Conservation (phyloP, 2,888 invertebrate species). For the Netelia melanura region DNA sequence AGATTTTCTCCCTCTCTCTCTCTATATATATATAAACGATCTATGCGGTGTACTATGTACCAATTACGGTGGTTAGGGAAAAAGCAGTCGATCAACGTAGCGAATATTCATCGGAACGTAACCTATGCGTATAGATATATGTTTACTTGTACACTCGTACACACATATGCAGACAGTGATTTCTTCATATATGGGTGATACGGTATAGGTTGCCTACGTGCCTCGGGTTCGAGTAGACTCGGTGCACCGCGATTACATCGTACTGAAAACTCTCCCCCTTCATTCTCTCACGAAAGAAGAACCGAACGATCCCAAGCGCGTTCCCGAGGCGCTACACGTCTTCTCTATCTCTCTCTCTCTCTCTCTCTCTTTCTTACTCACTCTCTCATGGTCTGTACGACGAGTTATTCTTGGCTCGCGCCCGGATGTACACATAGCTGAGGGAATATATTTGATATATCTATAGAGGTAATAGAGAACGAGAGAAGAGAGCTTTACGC, state of each 20-base stretch:
- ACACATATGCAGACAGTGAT: slow-evolving; percentile 14
- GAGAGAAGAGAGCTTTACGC: neutral
- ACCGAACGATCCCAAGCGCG: slow-evolving; percentile 70
- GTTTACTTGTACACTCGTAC: too few species aligned
- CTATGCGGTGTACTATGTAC: slow-evolving; percentile 1
- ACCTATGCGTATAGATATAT: slow-evolving; percentile 11
- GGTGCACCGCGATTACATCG: slow-evolving; percentile 56
- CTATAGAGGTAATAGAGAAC: neutral
- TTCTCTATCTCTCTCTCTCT: neutral
- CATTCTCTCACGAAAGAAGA: slow-evolving; percentile 73
- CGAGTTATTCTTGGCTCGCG: slow-evolving; percentile 75
- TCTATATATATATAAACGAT: neutral
- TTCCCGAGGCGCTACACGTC: slow-evolving; percentile 57
- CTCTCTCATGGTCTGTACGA: slow-evolving; percentile 35
- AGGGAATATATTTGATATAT: slow-evolving; percentile 8
- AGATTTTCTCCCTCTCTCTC: neutral
- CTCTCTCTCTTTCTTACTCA: neutral
- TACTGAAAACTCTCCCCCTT: slow-evolving; percentile 65
- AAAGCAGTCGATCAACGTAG: slow-evolving; percentile 29
- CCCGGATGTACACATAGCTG: slow-evolving; percentile 68
- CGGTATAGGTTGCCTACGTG: slow-evolving; percentile 51
- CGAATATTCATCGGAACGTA: slow-evolving; percentile 28
- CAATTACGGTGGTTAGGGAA: slow-evolving; percentile 26
- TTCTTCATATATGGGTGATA: slow-evolving; percentile 34
- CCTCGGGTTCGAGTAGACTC: slow-evolving; percentile 64